These are phyloP conservation scores for Sarcophaga rosellei DNA, from an alignment of 2,888 invertebrate genomes.

Conservation along the genomic window DNA sequence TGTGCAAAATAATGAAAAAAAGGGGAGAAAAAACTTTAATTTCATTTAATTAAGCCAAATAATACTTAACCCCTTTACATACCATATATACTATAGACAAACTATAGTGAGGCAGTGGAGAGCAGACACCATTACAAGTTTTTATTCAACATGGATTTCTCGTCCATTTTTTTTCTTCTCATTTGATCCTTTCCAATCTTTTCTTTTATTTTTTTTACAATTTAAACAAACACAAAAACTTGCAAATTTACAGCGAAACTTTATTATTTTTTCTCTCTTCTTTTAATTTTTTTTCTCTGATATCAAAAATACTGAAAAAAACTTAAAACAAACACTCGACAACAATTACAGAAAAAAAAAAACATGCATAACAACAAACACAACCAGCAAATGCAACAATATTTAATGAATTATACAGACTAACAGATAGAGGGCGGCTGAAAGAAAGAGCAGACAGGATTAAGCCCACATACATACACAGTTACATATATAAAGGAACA, in stretches of 20 bases:
- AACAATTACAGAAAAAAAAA: slow-evolving; percentile 51
- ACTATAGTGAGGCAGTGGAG: no score
- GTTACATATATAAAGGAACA: no score
- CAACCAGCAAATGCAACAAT: slow-evolving; percentile 4
- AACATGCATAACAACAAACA: slow-evolving; percentile 39
- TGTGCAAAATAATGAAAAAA: no score
- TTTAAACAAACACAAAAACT: slow-evolving; percentile 59
- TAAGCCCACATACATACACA: no score
- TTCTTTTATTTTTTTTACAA: slow-evolving; percentile 29
- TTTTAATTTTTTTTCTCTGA: slow-evolving; percentile 2
- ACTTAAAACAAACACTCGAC: slow-evolving; percentile 64
- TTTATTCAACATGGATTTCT: no score
- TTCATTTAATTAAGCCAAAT: slow-evolving; percentile 65
- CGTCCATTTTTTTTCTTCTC: neutral
- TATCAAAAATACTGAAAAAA: slow-evolving; percentile 5
- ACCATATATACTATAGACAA: no score
- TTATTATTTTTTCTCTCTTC: neutral
- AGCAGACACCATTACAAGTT: neutral
- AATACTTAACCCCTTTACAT: slow-evolving; percentile 53
- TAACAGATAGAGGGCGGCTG: no score
- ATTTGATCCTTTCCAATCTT: neutral
- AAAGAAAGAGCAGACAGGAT: neutral
- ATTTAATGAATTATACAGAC: slow-evolving; percentile 44
- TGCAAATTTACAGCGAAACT: slow-evolving; percentile 59
- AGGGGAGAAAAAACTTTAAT: slow-evolving; percentile 30